phyloP scores from a whole-genome alignment of 2,888 invertebrate genomes.

The Papilio protenor region DNA sequence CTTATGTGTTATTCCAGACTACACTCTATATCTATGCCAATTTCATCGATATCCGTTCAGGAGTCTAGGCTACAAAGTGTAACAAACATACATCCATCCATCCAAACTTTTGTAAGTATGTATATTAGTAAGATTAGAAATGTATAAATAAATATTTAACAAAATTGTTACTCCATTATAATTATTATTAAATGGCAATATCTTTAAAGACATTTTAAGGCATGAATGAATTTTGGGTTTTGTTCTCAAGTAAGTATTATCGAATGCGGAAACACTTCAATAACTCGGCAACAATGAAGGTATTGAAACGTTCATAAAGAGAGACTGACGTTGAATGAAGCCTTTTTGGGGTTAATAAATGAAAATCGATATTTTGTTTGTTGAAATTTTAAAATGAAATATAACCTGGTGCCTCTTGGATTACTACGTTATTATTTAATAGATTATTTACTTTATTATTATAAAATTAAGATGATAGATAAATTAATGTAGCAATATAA shows the following conservation, averaged over 20 bases:
- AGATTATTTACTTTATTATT: too few species aligned
- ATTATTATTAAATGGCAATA: background rate
- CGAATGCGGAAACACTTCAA: conserved; percentile 25
- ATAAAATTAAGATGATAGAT: too few species aligned
- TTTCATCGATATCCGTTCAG: too few species aligned
- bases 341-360: conserved; percentile 11
- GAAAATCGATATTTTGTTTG: background rate
- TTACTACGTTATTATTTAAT: background rate
- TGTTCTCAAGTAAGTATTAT: conserved; percentile 8
- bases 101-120: too few species aligned
- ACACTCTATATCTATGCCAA: too few species aligned
- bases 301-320: conserved; percentile 24
- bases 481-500: too few species aligned
- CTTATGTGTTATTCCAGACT: too few species aligned
- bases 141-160: too few species aligned
- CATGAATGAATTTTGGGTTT: conserved; percentile 17
- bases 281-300: conserved; percentile 10
- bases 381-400: background rate
- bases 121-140: too few species aligned
- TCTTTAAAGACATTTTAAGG: conserved; percentile 8
- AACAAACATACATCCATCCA: too few species aligned
- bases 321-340: background rate
- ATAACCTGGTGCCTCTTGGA: background rate
- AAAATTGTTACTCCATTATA: background rate
- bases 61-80: too few species aligned